Base-by-base conservation (phyloP, 2,113 vertebrate genomes). In the Cariama cristata region DNA sequence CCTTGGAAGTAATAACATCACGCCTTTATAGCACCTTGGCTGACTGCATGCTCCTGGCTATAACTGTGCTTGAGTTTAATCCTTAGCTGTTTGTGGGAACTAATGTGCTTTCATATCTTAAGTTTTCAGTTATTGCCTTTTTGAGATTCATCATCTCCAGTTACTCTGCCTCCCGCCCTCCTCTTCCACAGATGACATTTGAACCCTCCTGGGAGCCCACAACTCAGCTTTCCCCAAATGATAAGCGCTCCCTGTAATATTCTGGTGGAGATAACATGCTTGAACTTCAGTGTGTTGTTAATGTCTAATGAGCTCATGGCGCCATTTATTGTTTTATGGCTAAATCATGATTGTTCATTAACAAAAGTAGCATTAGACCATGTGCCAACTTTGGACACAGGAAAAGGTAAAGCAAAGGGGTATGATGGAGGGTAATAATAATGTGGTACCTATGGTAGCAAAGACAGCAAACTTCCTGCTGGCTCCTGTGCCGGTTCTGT, bases 1-100 rank as follows among this genome's bases (percentile, higher is more conserved):
- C 97, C 94, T 98, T 97, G 94, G 88, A 98, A 95, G 97, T 97
- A 97, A 98, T 97, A 98, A 98, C 97, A 96, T 97, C 97, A 96
- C 92, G 96, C 97, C 97, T 97, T 98, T 94, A 93, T 67, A 96
- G 97, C 94, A 97, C 97, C 96, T 98, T 86, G 86, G 96, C 93
- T 47, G 91, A 33, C 89, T 88, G 30, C 74, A 23, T 45, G 63
- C 90, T 95, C 72, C 94, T 56, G 96, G 96, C 95, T 92, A 9
- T 82, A 89, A 83, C 93, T 28, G 59, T 80, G 90, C 97, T 97
- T 40, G 88, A 93, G 91, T 84, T 96, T 91, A 97, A 97, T 90
- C 71, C 91, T 93, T 73, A 81, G 91, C 96, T 60, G 22, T 97
- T 97, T 96, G 95, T 91, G 97, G 93, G 80, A 96, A 97, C 97